Conservation (phyloP, 1,140 invertebrate species). For the Zeugodacus cucurbitae region DNA sequence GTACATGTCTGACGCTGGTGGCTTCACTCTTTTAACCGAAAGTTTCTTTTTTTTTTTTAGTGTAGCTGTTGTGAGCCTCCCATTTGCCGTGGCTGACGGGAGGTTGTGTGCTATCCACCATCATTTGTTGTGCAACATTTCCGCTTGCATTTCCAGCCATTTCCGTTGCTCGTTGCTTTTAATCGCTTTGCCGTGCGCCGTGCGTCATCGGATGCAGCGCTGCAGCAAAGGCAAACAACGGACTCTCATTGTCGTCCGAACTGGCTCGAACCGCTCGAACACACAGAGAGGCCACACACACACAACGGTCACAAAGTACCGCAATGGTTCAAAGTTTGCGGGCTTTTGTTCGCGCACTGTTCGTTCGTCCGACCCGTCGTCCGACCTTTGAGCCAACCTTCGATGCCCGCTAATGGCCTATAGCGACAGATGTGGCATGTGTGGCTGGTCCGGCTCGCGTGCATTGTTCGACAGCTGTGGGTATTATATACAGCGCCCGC, state of each 20-base stretch:
- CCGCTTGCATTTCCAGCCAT: conserved; percentile 31
- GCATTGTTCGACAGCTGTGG: neutral
- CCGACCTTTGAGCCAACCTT: neutral
- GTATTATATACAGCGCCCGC: neutral
- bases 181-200: conserved; percentile 1
- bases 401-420: neutral
- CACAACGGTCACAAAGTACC: neutral
- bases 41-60: no score
- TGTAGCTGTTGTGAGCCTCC: no score
- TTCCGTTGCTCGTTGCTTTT: conserved; percentile 36
- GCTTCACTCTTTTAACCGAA: neutral
- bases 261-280: neutral
- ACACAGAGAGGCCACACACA: neutral
- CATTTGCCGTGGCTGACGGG: no score
- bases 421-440: neutral
- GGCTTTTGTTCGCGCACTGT: neutral
- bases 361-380: neutral
- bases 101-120: no score
- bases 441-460: neutral
- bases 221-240: neutral
- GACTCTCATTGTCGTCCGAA: neutral
- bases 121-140: conserved; percentile 7
- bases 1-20: neutral
- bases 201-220: neutral
- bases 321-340: neutral